Conservation (phyloP, 2,888 invertebrate species). For the Cistogaster globosa region DNA sequence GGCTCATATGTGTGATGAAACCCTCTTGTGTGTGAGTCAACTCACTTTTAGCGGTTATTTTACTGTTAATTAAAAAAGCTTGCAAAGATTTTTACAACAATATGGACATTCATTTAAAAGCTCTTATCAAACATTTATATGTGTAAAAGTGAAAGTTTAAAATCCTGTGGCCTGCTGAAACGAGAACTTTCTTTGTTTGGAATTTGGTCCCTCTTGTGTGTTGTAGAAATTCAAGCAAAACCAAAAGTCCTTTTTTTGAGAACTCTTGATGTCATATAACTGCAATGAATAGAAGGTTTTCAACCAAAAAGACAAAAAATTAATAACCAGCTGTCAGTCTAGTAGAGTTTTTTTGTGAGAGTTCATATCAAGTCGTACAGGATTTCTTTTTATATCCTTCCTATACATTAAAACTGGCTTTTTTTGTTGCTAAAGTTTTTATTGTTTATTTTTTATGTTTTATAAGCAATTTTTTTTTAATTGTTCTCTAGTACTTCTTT, state of each 20-base stretch:
- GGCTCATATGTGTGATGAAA: too few species aligned
- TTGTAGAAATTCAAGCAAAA: constrained; percentile 16
- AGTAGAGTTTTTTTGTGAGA: neutral
- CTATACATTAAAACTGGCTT: neutral
- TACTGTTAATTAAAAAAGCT: neutral
- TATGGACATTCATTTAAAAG: neutral
- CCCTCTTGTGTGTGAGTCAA: too few species aligned
- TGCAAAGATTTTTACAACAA: neutral
- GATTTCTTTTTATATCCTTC: neutral
- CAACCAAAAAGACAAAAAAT: constrained; percentile 35
- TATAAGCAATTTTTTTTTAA: constrained; percentile 39
- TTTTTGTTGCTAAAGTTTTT: neutral
- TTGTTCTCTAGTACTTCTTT: neutral
- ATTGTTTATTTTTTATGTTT: constrained; percentile 21
- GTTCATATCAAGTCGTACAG: constrained; percentile 3
- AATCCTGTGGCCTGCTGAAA: neutral
- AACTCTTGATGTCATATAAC: constrained; percentile 12
- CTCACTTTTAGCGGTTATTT: too few species aligned
- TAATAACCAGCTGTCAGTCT: constrained; percentile 32
- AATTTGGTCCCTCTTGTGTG: neutral
- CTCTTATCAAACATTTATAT: neutral
- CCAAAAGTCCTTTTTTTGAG: constrained; percentile 11
- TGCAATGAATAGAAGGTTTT: constrained; percentile 42
- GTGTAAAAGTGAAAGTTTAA: constrained; percentile 44
- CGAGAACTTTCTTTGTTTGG: neutral